Conservation (phyloP, 1,140 invertebrate species). For the Pseudomyrmex cubaensis region DNA sequence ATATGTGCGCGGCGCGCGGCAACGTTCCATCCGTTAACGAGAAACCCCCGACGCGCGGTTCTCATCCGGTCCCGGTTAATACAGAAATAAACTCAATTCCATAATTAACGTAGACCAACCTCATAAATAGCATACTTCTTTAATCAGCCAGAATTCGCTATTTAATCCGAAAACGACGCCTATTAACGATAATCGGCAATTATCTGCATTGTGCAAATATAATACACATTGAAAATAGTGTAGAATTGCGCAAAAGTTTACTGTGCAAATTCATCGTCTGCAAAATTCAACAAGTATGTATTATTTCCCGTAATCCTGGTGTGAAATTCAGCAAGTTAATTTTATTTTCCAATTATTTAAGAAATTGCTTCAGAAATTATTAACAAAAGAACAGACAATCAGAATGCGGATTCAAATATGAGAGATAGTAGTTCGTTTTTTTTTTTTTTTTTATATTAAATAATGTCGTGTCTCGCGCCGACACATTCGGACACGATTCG, state of each 20-base stretch:
- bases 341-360: conserved; percentile 10
- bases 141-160: conserved; percentile 24
- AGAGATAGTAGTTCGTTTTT: no score
- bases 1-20: background rate
- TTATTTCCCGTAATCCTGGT: conserved; percentile 15
- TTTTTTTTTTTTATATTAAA: no score
- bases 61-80: conserved; percentile 19
- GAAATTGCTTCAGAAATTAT: no score
- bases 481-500: conserved; percentile 23
- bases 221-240: conserved; percentile 22
- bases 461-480: no score
- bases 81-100: conserved; percentile 38
- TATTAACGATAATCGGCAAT: conserved; percentile 50
- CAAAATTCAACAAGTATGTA: conserved; percentile 23
- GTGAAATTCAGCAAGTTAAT: background rate
- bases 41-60: conserved; percentile 1
- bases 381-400: no score
- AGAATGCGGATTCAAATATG: no score
- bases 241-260: conserved; percentile 4
- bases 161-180: conserved; percentile 42
- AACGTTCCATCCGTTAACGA: conserved; percentile 40
- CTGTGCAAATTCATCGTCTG: background rate
- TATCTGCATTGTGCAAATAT: conserved; percentile 38
- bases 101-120: conserved; percentile 49
- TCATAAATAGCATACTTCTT: conserved; percentile 48